A percentile compares a stretch with the other conserved stretches of the same genome.
Conservation (phyloP, 2,113 vertebrate species). For the Beaufortia kweichowensis region DNA sequence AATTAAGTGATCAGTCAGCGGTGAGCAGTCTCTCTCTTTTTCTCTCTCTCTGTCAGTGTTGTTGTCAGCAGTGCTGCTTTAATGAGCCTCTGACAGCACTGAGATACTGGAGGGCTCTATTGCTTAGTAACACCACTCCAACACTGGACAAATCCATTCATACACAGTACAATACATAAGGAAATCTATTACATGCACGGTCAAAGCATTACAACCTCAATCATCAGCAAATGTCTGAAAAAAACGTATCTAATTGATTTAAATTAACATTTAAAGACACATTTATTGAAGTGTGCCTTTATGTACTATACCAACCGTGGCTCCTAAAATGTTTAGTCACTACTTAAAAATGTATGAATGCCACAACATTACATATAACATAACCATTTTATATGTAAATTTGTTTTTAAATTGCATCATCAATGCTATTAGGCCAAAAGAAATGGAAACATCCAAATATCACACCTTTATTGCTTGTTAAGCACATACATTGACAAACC, state of each 20-base stretch:
- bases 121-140: constrained; percentile 8
- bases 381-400: too few species aligned
- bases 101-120: constrained; percentile 27
- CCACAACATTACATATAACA: too few species aligned
- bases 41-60: constrained; percentile 18
- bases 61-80: constrained; percentile 27
- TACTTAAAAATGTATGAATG: neutral
- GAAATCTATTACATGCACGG: constrained; percentile 5
- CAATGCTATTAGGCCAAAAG: too few species aligned
- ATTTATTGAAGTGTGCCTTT: neutral
- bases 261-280: neutral
- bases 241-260: neutral
- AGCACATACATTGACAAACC: too few species aligned
- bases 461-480: too few species aligned
- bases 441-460: too few species aligned
- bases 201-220: constrained; percentile 2
- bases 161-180: neutral
- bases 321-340: neutral
- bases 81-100: constrained; percentile 45
- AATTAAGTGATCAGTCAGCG: neutral
- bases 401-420: too few species aligned
- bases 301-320: neutral
- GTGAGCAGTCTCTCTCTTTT: neutral
- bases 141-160: constrained; percentile 18
- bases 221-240: neutral